Evolutionary conservation across 2,797 vertebrate species (phyloP), one percentile per base, ranked within the genome.

Genomic region (Ctenochaetus hawaiiensis): DNA sequence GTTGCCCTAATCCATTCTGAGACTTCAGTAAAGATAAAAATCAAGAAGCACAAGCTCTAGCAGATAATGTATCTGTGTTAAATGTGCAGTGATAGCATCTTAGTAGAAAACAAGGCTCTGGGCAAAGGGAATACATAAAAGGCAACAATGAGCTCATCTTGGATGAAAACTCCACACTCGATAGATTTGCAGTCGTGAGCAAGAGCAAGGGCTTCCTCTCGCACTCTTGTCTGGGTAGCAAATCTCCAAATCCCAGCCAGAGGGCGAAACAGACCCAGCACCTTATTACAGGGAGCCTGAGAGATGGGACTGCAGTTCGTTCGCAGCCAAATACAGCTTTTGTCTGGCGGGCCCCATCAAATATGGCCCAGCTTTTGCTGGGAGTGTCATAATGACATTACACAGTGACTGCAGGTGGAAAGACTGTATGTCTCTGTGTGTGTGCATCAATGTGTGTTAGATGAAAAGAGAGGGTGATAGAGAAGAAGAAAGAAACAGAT

Each of bases 231-330:
- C 87, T 90, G 78, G 62, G 78, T 74, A 88, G 84, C 84, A 90
- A 91, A 92, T 90, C 89, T 89, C 81, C 79, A 87, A 93, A 93
- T 91, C 87, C 83, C 82, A 82, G 90, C 84, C 86, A 87, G 87
- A 82, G 82, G 89, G 79, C 48, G 82, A 81, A 83, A 82, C 80
- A 76, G 72, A 89, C 87, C 86, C 86, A 85, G 82, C 67, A 72
- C 84, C 83, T 67, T 64, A 82, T 89, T 87, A 88, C 73, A 68
- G 80, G 37, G 45, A 84, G 84, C 75, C 80, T 70, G 54, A 86
- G 86, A 89, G 88, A 85, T 57, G 56, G 79, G 67, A 82, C 65
- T 66, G 57, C 43, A n/a, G 65, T 80, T 84, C 62, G 65, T 82
- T 89, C 7, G 6, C 78, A 83, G 83, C 82, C 84, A 88, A 87